Evolutionary conservation across 2,888 invertebrate genomes (phyloP).

Genomic region (Heliconius ethilla): DNA sequence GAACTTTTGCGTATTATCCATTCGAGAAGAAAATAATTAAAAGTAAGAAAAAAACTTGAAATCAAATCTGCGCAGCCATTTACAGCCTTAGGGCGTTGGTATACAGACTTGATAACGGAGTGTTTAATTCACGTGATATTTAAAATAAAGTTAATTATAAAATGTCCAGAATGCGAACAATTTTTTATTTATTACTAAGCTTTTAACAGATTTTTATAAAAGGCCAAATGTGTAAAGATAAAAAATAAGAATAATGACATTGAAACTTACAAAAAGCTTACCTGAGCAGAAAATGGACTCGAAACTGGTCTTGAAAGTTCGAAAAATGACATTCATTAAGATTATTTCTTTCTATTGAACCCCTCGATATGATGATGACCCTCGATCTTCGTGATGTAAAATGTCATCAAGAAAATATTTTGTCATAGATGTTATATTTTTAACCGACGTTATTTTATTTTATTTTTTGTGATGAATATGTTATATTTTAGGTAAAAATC

Average conservation of each 20-base stretch:
- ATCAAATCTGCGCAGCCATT: too few species aligned
- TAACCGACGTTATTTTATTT: too few species aligned
- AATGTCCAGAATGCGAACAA: too few species aligned
- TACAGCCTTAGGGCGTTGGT: too few species aligned
- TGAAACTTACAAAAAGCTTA: conserved; percentile 3
- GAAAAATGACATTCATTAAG: neutral
- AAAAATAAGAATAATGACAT: conserved; percentile 2
- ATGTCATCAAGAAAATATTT: neutral
- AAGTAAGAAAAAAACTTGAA: too few species aligned
- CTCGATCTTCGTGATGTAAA: neutral
- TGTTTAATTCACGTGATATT: neutral
- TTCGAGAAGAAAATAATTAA: too few species aligned
- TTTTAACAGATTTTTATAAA: neutral
- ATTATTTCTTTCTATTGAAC: conserved; percentile 4
- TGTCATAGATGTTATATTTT: neutral
- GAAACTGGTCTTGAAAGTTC: neutral
- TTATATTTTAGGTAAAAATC: too few species aligned
- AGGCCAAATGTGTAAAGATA: neutral
- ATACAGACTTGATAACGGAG: too few species aligned
- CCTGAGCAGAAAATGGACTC: conserved; percentile 8
- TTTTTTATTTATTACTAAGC: neutral
- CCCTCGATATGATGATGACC: neutral
- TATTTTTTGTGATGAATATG: too few species aligned
- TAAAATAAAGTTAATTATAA: neutral
- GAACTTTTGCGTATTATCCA: too few species aligned